These are phyloP conservation scores for Phataginus tetradactyla DNA, from an alignment of 2,797 vertebrate genomes.

Conservation along the genomic window DNA sequence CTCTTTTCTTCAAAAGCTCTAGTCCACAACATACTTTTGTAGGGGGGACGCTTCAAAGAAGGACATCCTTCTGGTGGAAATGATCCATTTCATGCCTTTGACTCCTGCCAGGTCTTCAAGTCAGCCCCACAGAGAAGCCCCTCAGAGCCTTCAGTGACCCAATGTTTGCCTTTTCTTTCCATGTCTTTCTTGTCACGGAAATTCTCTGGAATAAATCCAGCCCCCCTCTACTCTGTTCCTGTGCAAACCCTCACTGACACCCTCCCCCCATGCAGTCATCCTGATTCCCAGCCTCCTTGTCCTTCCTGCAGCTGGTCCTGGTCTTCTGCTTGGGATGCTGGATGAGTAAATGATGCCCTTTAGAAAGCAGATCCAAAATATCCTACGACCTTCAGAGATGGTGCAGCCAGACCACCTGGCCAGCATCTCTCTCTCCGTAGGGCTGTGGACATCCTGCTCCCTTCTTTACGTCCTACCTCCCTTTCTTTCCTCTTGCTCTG, in stretches of 20 bases:
- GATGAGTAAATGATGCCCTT: not conserved
- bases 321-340: not conserved
- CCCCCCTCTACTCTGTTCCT: not conserved
- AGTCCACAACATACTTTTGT: not conserved
- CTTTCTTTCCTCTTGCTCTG: not conserved
- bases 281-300: not conserved
- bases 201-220: not conserved
- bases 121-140: not conserved
- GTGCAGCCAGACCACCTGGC: rapidly evolving
- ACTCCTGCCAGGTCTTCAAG: not conserved
- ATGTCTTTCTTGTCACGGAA: not conserved
- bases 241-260: not conserved
- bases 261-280: not conserved
- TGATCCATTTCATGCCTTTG: not conserved
- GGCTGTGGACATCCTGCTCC: rapidly evolving
- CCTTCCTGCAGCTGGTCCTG: not conserved
- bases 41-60: slow-evolving; percentile 33
- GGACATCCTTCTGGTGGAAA: not conserved
- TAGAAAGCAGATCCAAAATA: not conserved
- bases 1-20: slow-evolving; percentile 41
- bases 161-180: not conserved
- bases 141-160: not conserved
- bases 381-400: rapidly evolving
- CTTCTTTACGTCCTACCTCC: not conserved
- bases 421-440: not conserved